Conservation (phyloP, 2,113 vertebrate genomes). For the Pristiophorus japonicus region DNA sequence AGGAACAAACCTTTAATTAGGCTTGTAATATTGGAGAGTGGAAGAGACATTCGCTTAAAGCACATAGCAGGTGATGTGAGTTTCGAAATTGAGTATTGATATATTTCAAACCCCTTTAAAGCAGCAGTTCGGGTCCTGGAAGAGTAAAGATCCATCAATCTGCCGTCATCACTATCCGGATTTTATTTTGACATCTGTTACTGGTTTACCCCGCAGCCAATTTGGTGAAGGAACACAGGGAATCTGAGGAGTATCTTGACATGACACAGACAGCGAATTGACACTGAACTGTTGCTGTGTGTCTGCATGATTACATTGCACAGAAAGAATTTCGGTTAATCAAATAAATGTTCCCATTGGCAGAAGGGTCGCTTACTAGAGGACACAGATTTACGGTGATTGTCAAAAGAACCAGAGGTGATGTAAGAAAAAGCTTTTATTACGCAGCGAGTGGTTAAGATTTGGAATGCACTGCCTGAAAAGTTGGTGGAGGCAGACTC, state of each 20-base stretch:
- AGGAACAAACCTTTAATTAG: background rate
- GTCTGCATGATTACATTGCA: background rate
- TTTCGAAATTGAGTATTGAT: background rate
- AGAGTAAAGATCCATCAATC: background rate
- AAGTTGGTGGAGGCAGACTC: too few relatives aligned
- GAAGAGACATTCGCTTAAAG: background rate
- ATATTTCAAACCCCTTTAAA: background rate
- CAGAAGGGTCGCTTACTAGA: too few relatives aligned
- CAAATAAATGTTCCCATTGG: too few relatives aligned
- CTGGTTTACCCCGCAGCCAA: background rate
- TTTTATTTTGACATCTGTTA: background rate
- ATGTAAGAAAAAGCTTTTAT: too few relatives aligned
- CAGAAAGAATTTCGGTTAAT: background rate
- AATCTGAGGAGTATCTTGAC: background rate
- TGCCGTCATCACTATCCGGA: background rate
- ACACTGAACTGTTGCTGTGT: background rate
- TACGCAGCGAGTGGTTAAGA: too few relatives aligned
- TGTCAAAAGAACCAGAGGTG: too few relatives aligned
- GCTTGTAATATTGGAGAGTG: background rate
- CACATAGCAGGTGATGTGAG: background rate
- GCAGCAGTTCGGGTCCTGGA: background rate
- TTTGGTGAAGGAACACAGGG: background rate
- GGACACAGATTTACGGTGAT: too few relatives aligned
- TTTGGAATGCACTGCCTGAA: too few relatives aligned
- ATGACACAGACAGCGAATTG: background rate